Evolutionary conservation across 2,888 invertebrate species (phyloP).

Genomic region (Argyresthia albistria): DNA sequence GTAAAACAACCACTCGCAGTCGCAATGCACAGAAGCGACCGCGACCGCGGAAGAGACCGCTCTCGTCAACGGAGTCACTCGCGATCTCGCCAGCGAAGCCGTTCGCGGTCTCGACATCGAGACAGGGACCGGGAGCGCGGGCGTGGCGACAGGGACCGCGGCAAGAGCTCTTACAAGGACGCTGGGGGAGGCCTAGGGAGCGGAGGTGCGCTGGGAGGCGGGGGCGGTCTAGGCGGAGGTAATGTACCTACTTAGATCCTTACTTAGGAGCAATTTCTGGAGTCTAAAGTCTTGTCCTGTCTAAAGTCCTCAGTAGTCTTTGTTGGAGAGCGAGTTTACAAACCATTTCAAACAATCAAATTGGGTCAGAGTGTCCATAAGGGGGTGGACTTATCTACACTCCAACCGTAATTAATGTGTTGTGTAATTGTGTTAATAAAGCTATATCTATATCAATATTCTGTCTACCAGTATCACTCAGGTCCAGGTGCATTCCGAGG

Average conservation of each 20-base stretch:
- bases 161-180: neutral
- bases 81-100: neutral
- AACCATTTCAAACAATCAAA: no score
- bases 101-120: conserved; percentile 5
- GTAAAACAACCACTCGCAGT: no score
- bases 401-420: no score
- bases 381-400: no score
- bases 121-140: conserved; percentile 13
- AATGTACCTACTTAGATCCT: neutral
- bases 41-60: conserved; percentile 24
- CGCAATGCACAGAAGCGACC: neutral
- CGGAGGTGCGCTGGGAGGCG: conserved; percentile 8
- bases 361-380: no score
- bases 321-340: no score
- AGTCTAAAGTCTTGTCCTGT: neutral
- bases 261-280: neutral
- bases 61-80: conserved; percentile 3
- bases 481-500: no score
- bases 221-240: neutral
- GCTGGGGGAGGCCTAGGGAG: conserved; percentile 6
- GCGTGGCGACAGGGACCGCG: neutral
- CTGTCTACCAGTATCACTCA: no score
- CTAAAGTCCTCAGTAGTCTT: no score
- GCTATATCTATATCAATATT: no score
- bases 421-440: no score